Conservation (phyloP, 2,113 vertebrate genomes). For the Saguinus imperator region DNA sequence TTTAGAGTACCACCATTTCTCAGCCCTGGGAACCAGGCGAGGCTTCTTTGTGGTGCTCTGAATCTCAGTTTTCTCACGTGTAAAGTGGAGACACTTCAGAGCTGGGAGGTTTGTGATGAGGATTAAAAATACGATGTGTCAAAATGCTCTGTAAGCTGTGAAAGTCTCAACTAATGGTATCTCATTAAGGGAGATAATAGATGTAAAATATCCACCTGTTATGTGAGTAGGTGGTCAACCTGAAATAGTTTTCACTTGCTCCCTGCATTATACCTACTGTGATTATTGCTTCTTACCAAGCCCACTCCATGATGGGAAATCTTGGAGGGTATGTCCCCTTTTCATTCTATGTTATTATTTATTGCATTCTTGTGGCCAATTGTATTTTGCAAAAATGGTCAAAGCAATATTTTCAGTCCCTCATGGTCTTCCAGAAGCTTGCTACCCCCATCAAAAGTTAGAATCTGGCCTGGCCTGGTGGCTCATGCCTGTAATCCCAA, state of each 20-base stretch:
- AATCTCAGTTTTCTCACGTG: background rate
- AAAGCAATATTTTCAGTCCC: background rate
- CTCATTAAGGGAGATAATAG: background rate
- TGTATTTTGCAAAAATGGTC: background rate
- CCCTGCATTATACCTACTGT: accelerated
- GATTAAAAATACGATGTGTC: background rate
- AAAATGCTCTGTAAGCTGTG: background rate
- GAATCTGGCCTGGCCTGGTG: too few species aligned
- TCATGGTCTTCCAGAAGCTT: background rate
- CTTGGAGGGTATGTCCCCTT: background rate
- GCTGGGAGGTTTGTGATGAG: background rate
- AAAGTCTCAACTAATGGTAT: background rate
- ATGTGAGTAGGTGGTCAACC: background rate
- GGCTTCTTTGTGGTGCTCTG: background rate
- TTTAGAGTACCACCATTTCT: accelerated
- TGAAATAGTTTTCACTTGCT: background rate
- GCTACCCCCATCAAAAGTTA: background rate
- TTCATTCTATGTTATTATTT: background rate
- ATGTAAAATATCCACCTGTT: background rate
- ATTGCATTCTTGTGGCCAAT: background rate
- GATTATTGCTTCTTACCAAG: background rate
- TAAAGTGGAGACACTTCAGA: background rate
- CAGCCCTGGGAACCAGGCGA: background rate
- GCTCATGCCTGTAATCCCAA: too few species aligned
- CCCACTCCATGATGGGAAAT: background rate